phyloP scores from a whole-genome alignment of 1,140 invertebrate genomes.

The Mya arenaria region DNA sequence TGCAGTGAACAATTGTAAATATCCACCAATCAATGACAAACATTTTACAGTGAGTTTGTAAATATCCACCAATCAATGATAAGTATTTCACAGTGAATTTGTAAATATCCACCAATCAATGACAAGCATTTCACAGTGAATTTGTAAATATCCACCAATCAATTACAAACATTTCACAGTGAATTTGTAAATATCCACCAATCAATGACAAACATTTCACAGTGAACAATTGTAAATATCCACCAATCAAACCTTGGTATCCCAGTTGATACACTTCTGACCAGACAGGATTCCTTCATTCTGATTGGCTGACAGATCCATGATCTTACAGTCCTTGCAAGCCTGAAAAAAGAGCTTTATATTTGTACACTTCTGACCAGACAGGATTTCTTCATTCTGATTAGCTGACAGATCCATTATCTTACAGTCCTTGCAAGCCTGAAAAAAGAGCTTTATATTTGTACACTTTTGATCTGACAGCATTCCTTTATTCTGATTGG shows the following conservation, averaged over 20 bases:
- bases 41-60: too few species aligned
- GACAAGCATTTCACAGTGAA: too few species aligned
- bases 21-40: too few species aligned
- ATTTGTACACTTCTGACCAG: conserved; percentile 80
- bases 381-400: conserved; percentile 82
- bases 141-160: too few species aligned
- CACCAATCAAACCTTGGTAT: conserved; percentile 80
- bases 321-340: conserved; percentile 82
- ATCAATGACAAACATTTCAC: too few species aligned
- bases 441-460: conserved; percentile 75
- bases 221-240: neutral
- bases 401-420: conserved; percentile 83
- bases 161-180: too few species aligned
- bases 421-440: conserved; percentile 82
- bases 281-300: conserved; percentile 82
- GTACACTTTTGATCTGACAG: conserved; percentile 80
- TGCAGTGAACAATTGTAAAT: too few species aligned
- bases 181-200: too few species aligned
- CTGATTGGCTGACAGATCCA: conserved; percentile 83
- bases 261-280: conserved; percentile 79
- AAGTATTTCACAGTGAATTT: too few species aligned
- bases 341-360: conserved; percentile 79
- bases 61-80: too few species aligned
- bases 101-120: too few species aligned
- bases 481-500: conserved; percentile 81